Evolutionary conservation across 2,888 invertebrate genomes (phyloP), one percentile per base, ranked within the genome.

Genomic region (Ephialtes manifestator): DNA sequence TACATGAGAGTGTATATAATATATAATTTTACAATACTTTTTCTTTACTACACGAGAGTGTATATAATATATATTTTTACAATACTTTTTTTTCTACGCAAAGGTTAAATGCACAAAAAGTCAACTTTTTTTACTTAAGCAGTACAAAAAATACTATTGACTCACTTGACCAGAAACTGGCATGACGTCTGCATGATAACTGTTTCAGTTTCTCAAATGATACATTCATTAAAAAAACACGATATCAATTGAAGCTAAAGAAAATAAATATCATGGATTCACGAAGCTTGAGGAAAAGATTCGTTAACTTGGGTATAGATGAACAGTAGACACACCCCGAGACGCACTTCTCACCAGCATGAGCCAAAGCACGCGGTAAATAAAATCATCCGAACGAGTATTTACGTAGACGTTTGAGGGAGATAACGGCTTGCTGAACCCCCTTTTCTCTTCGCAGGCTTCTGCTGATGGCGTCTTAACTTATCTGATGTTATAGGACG

Each of bases 351-450:
- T 67, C 81, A 77, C 58, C 78, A 53, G 70, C 63, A 20, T 63
- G 70, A 65, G 71, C 70, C 81, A 85, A 78, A 63, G 70, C 78
- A 75, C 46, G 86, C 89, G 84, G 88, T 90, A 90, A 91, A 91
- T 89, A 91, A 91, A 91, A 90, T 91, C 89, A 89, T 89, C 87
- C 80, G 87, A 90, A 89, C 84, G 87, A 89, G 90, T 90, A 89
- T 89, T 90, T 89, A 90, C 88, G 88, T 84, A 87, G 86, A 89
- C 84, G 84, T 85, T 88, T 88, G 86, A 86, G 83, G 71, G 82
- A 88, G 88, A 89, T 90, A 90, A 89, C 87, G 88, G 82, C 83
- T 75, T 60, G 79, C 67, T 68, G 51, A 82, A 83, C 86, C 67
- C 80, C 82, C 65, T 87, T 78, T 83, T 80, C 84, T 87, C 87